Evolutionary conservation across 2,888 invertebrate species (phyloP), one percentile per base, ranked within the genome.

Genomic region (Chymomyza fuscimana): DNA sequence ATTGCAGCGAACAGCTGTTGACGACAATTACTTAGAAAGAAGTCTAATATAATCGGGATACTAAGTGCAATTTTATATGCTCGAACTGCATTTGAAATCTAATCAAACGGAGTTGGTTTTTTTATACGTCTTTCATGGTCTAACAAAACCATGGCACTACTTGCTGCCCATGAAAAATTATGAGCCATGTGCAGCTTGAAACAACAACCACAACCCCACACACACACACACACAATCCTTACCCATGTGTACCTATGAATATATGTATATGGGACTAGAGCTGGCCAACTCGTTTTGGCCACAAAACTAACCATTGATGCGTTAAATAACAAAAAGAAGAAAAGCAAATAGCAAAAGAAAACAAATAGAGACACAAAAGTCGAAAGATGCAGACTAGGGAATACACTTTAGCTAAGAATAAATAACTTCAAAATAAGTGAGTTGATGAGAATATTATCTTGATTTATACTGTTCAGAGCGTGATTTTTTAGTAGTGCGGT

Each of bases 241-340:
- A 32, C 0, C 32, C 32, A 32, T 32, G 32, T 46, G 40, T 46
- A 46, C 40, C 32, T 32, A 32, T 32, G 32, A 32, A 32, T 32
- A 32, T 46, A 32, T 32, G 6, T 46, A 46, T 46, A 12, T 12
- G 40, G 10, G 40, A 5, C 32, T 32, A 5, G 32, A 46, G 40
- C 40, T 46, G 40, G 40, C 40, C 62, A 59, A 79, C 73, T 76
- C 82, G 51, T 64, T 74, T 56, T 25, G 56, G 32, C 54, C 16
- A 54, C n/a, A 72, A 78, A 82, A 85, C 76, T 82, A 86, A 78
- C 76, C 72, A 81, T 78, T 74, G 82, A 85, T 82, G 81, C 81
- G 81, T 85, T 82, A 82, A 85, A 85, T 82, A 82, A 82, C 82
- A 81, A 81, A 46, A 46, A 46, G 12, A 46, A 46, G 40, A 12